Conservation (phyloP, 2,888 invertebrate genomes). For the Acanthopleura granulata region DNA sequence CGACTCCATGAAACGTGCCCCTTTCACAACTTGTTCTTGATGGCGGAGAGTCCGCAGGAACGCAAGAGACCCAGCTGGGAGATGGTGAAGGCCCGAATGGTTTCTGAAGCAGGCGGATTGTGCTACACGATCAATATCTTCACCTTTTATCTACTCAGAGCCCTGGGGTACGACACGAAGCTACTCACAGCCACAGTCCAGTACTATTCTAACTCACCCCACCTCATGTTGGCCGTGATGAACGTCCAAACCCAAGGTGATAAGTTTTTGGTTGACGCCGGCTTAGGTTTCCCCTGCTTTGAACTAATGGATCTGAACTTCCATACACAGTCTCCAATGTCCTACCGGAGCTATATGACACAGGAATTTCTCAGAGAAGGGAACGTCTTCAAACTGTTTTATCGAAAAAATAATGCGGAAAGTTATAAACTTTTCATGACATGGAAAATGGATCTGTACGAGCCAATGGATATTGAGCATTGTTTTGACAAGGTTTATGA, state of each 20-base stretch:
- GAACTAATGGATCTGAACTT: neutral
- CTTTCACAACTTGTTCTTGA: neutral
- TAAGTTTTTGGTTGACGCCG: neutral
- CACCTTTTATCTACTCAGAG: neutral
- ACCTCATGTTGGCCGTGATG: neutral
- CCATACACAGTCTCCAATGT: neutral
- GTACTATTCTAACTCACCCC: neutral
- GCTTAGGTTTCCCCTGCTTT: neutral
- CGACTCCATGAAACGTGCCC: too few relatives aligned
- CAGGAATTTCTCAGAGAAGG: neutral
- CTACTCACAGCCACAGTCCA: neutral
- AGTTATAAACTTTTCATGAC: too few relatives aligned
- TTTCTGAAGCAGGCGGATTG: neutral
- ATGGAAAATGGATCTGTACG: too few relatives aligned
- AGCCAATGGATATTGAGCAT: too few relatives aligned
- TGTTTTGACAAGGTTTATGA: neutral
- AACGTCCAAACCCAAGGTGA: neutral
- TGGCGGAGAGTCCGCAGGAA: neutral
- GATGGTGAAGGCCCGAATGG: neutral
- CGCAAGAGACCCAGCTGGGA: neutral
- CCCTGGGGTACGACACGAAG: neutral
- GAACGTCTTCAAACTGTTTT: neutral
- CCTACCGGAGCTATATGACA: neutral
- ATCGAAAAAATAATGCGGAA: too few relatives aligned
- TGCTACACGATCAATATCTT: neutral